A percentile compares a stretch with the other conserved stretches of the same genome.
Conservation (phyloP, 2,888 invertebrate genomes). For the Lasioglossum villosulum region DNA sequence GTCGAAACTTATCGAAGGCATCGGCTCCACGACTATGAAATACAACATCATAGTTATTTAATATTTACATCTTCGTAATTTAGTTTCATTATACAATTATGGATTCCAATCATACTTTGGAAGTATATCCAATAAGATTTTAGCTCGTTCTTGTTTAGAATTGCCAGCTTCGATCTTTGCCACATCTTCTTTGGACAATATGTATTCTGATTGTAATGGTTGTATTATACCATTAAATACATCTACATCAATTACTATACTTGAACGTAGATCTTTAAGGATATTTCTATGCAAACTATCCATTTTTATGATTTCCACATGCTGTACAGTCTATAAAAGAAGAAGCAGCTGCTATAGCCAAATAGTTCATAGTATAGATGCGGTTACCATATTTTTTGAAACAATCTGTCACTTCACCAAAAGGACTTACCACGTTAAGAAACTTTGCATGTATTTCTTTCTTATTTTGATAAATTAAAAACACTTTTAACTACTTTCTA, state of each 20-base stretch:
- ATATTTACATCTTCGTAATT: background rate
- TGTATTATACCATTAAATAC: slow-evolving; percentile 78
- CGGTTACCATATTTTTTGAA: background rate
- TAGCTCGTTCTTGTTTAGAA: slow-evolving; percentile 70
- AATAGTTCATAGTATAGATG: background rate
- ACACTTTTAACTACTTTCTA: background rate
- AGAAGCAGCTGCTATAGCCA: background rate
- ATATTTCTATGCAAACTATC: slow-evolving; percentile 75
- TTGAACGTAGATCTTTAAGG: slow-evolving; percentile 65
- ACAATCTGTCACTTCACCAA: background rate
- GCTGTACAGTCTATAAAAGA: slow-evolving; percentile 11
- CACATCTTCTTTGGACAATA: slow-evolving; percentile 76
- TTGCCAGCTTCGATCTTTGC: slow-evolving; percentile 67
- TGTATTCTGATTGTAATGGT: slow-evolving; percentile 71
- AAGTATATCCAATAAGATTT: slow-evolving; percentile 77
- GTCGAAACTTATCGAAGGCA: slow-evolving; percentile 86
- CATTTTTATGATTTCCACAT: slow-evolving; percentile 66
- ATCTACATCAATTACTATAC: slow-evolving; percentile 77
- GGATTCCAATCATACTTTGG: slow-evolving; percentile 71
- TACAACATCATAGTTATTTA: background rate
- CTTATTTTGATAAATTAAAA: background rate
- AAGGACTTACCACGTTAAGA: background rate
- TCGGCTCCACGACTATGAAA: slow-evolving; percentile 74
- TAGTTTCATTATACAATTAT: background rate
- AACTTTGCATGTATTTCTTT: background rate